phyloP scores from a whole-genome alignment of 2,113 vertebrate genomes.

The Ceyx margarethae region DNA sequence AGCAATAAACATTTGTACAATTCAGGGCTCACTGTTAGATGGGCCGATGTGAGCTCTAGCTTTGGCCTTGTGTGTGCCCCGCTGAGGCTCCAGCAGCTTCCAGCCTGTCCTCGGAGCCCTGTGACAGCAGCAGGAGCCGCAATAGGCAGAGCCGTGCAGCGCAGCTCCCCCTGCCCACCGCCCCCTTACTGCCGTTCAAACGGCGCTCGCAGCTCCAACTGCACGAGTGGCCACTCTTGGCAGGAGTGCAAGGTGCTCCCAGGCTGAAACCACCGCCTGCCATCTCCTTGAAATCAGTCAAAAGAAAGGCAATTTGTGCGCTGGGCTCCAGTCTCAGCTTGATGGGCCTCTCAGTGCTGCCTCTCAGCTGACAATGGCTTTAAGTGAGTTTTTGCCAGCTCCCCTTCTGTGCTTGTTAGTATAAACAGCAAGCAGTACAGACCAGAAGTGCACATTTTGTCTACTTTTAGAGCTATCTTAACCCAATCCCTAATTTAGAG shows the following conservation, averaged over 20 bases:
- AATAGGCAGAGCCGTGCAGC: background rate
- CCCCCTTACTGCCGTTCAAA: background rate
- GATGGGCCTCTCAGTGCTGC: background rate
- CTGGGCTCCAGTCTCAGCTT: background rate
- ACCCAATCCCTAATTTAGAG: background rate
- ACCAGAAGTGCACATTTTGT: accelerated
- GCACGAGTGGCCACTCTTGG: background rate
- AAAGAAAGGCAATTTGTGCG: background rate
- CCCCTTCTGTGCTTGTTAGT: background rate
- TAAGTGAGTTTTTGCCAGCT: background rate
- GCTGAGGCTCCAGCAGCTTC: background rate
- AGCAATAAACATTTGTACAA: background rate
- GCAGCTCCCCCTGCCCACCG: background rate
- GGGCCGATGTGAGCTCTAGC: background rate
- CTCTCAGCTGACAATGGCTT: background rate
- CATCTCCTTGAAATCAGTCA: background rate
- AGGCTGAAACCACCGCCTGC: background rate
- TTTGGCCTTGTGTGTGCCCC: background rate
- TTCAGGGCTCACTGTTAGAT: background rate
- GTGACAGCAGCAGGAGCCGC: background rate
- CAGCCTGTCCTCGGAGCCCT: background rate
- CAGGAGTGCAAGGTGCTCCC: background rate
- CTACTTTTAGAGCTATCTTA: background rate
- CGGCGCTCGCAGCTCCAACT: background rate
- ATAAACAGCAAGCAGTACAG: background rate